phyloP scores from a whole-genome alignment of 2,888 invertebrate species.

The Tenthredo mesomela region DNA sequence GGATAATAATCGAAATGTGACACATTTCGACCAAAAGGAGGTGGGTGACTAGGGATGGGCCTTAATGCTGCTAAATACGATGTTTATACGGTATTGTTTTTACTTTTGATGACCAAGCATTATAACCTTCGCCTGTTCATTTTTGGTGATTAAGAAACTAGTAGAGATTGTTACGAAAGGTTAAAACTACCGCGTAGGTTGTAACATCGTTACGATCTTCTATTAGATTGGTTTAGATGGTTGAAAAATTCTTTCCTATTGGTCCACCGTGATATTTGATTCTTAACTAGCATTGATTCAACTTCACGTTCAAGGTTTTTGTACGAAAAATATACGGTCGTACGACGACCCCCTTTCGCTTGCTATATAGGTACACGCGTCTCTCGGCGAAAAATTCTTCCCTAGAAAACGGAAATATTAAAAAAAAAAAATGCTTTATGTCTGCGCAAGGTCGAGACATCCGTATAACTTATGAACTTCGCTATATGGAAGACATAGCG shows the following conservation, averaged over 20 bases:
- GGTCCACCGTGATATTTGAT: conserved; percentile 19
- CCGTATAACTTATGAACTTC: conserved; percentile 15
- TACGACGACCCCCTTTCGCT: conserved; percentile 13
- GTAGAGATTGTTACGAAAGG: conserved; percentile 38
- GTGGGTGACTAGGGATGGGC: too few species aligned
- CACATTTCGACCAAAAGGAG: too few species aligned
- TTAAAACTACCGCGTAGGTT: conserved; percentile 11
- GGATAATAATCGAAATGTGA: too few species aligned
- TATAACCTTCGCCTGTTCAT: conserved; percentile 27
- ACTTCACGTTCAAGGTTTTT: conserved; percentile 33
- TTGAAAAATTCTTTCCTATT: conserved; percentile 14
- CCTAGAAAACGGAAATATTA: conserved; percentile 39
- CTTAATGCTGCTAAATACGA: too few species aligned
- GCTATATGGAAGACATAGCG: not conserved
- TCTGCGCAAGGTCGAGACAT: not conserved
- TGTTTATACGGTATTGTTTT: conserved; percentile 4
- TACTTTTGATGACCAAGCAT: not conserved
- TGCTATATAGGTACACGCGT: not conserved
- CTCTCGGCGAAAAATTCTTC: conserved; percentile 5
- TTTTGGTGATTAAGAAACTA: conserved; percentile 37
- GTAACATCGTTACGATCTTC: conserved; percentile 14
- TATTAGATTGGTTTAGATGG: conserved; percentile 34
- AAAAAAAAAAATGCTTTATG: not conserved
- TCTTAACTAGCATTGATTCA: conserved; percentile 34
- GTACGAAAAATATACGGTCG: conserved; percentile 35